phyloP scores from a whole-genome alignment of 1,140 invertebrate genomes.

The Drosophila cardini region DNA sequence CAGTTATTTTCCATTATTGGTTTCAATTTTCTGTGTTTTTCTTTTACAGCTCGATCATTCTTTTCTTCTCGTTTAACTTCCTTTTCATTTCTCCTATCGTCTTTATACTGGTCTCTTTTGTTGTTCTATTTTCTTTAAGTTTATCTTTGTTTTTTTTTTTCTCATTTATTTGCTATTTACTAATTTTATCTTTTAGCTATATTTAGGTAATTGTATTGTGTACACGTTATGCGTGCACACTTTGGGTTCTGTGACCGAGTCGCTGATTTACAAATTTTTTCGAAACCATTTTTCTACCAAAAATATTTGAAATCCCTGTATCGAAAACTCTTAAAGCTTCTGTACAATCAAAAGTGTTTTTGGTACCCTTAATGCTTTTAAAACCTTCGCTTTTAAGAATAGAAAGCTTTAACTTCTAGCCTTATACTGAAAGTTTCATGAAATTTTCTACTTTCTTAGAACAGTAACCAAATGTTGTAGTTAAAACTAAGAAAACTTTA shows the following conservation, averaged over 20 bases:
- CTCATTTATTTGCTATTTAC: constrained; percentile 27
- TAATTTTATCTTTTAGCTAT: constrained; percentile 59
- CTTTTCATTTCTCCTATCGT: not conserved
- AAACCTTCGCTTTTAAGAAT: too few relatives aligned
- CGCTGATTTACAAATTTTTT: constrained; percentile 58
- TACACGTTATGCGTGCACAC: constrained; percentile 51
- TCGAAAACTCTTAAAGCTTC: too few relatives aligned
- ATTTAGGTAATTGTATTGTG: constrained; percentile 63
- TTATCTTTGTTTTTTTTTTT: not conserved
- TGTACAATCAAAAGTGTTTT: too few relatives aligned
- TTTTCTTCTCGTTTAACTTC: constrained; percentile 8
- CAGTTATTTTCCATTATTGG: constrained; percentile 34
- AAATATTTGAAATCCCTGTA: too few relatives aligned
- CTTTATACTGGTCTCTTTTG: not conserved
- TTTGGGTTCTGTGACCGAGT: constrained; percentile 68
- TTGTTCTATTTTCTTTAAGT: not conserved
- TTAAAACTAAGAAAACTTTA: too few relatives aligned
- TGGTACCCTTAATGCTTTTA: too few relatives aligned
- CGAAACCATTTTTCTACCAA: too few relatives aligned
- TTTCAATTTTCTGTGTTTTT: constrained; percentile 15
- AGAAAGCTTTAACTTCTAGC: too few relatives aligned
- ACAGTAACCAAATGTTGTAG: too few relatives aligned
- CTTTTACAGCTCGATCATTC: not conserved
- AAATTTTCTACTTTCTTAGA: too few relatives aligned
- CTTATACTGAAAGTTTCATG: too few relatives aligned